Base-by-base conservation (phyloP, 1,140 invertebrate genomes). In the Rhopalosiphum padi region DNA sequence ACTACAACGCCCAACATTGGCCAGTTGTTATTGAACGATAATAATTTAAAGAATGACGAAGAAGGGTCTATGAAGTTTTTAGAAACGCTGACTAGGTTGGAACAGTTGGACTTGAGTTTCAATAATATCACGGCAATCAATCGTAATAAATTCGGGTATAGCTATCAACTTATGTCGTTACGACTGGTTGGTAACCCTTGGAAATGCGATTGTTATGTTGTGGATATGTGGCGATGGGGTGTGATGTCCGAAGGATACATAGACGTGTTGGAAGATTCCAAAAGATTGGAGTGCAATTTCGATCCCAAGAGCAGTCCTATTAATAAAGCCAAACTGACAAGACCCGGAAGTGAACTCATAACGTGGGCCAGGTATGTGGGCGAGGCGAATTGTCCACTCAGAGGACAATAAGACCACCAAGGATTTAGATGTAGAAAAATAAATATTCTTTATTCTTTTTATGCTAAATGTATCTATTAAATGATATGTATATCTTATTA, bases 151-250 rank as follows among this genome's bases (percentile, higher is more conserved):
- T 96, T 97, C 43, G 96, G 96, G 89, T 94, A 94, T 0, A 97
- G 97, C 95, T 95, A 96, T 1, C 96, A 96, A 92, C 94, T 97
- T 4, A 94, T 96, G 23, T 96, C 96, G 1, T 90, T 97, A 8
- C 97, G 97, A 95, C 95, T 97, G 11, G 95, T 97, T 9, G 96
- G 96, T 1, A 97, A 97, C 95, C 97, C 97, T 1, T 97, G 97
- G 95, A 95, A 96, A 85, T 97, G 97, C 94, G 96, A 97, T 94
- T 97, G 97, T 94, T 96, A 96, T 51, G 96, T 97, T 68, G 96
- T 96, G 0, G 96, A 97, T 68, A 96, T 97, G 95, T 97, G 97
- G 97, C 96, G 97, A 94, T 97, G 97, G 97, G 97, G 97, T 0
- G 95, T 96, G 41, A 96, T 96, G 94, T 96, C 96, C 4, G 97